Evolutionary conservation across 37 sponge, comb jelly and placozoan species (phyloP).

Genomic region (Oscarella lobularis): DNA sequence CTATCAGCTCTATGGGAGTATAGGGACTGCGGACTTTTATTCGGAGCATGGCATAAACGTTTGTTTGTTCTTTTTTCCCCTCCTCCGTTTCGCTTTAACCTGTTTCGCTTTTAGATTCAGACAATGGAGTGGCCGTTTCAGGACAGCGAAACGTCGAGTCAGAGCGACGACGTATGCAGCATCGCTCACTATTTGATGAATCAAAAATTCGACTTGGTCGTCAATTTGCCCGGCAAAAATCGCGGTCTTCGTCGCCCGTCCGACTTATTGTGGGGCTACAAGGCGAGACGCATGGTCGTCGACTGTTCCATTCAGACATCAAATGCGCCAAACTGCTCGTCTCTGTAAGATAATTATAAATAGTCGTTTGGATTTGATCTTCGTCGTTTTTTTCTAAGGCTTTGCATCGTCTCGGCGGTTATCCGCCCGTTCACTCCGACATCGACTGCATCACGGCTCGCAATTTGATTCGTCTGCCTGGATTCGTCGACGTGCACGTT

Average conservation of each 20-base stretch:
- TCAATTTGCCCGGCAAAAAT: slow-evolving; percentile 80
- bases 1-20: slow-evolving; percentile 72
- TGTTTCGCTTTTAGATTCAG: slow-evolving; percentile 40
- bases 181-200: slow-evolving; percentile 69
- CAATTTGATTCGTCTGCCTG: slow-evolving; percentile 50
- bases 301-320: slow-evolving; percentile 81
- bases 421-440: slow-evolving; percentile 58
- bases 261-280: slow-evolving; percentile 54
- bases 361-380: too few species aligned
- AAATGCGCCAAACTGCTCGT: slow-evolving; percentile 88
- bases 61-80: too few species aligned
- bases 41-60: slow-evolving; percentile 29
- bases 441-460: slow-evolving; percentile 79
- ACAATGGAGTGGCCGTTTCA: slow-evolving; percentile 84
- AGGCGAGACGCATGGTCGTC: slow-evolving; percentile 72
- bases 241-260: slow-evolving; percentile 21
- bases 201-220: slow-evolving; percentile 85
- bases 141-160: slow-evolving; percentile 22
- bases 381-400: too few species aligned
- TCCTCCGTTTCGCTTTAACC: too few species aligned
- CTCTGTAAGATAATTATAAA: too few species aligned
- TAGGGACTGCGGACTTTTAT: slow-evolving; percentile 95
- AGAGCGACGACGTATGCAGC: slow-evolving; percentile 11
- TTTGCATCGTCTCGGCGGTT: too few species aligned
- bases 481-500: slow-evolving; percentile 92